Evolutionary conservation across 37 sponge, comb jelly and placozoan species (phyloP), one percentile per base, ranked within the genome.

Genomic region (Bolinopsis microptera): DNA sequence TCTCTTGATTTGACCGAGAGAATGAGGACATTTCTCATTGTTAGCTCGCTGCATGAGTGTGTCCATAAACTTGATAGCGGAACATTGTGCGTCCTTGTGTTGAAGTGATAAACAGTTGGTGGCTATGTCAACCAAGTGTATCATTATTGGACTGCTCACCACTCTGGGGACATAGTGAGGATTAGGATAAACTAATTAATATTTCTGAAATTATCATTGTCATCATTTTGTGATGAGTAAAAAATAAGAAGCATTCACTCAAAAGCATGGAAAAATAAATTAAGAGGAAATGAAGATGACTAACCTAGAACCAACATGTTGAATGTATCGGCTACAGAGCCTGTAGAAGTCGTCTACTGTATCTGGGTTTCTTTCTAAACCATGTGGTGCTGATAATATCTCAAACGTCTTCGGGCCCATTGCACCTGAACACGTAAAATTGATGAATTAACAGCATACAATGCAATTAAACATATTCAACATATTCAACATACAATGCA

Each of bases 321-420:
- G 90, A 0, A 86, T 40, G 28, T 86, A 86, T 8, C 90, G 90
- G 28, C 90, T 41, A 95, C 96, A 96, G n/a, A 98, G 94, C 36
- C 99, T 77, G 93, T 95, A 98, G 36, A 96, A 72, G 69, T 98
- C 99, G 75, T 98, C 99, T 34, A 98, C 95, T 22, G 97, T 96
- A 93, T 97, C 97, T n/a, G 96, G 96, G 83, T 96, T 94, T 32
- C 96, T 38, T 35, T 95, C 88, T 8, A 98, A 75, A 0, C 96
- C 97, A 25, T 72, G 80, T 0, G 93, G 92, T 0, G 70, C 95
- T 16, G 94, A 94, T 26, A 98, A 93, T 21, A 97, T 38, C 30
- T 95, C 93, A 22, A 97, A 95, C 22, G 90, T 86, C 24, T 86
- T 86, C 28, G 90, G 90, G 1, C 36, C 90, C 26, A 86, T 28